phyloP scores from a whole-genome alignment of 1,140 invertebrate species.

The Drosophila sechellia region DNA sequence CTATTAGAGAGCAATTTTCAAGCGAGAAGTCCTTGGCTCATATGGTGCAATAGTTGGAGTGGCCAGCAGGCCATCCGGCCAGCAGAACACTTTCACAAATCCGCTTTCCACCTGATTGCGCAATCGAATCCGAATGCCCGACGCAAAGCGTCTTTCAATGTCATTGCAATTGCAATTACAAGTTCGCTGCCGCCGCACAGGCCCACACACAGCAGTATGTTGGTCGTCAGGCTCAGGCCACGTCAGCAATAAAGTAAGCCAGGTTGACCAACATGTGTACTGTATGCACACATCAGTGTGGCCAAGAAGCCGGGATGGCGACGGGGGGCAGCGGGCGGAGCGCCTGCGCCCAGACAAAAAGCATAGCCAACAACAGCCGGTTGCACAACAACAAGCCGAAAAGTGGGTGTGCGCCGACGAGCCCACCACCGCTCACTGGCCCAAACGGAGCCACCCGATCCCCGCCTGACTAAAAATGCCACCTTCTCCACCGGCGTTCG shows the following conservation, averaged over 20 bases:
- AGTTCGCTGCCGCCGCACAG: conserved; percentile 26
- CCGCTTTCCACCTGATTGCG: conserved; percentile 48
- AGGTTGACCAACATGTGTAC: conserved; percentile 54
- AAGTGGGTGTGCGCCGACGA: conserved; percentile 75
- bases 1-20: conserved; percentile 51
- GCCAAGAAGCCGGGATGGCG: conserved; percentile 5
- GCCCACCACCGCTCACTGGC: conserved; percentile 59
- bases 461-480: not conserved
- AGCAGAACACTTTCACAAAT: conserved; percentile 11
- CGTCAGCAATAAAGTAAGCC: conserved; percentile 29
- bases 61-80: conserved; percentile 14
- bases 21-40: conserved; percentile 44
- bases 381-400: conserved; percentile 62
- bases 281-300: conserved; percentile 15
- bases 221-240: conserved; percentile 53
- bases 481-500: conserved; percentile 1
- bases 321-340: not conserved
- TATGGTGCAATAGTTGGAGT: conserved; percentile 44
- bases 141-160: conserved; percentile 65
- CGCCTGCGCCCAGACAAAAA: conserved; percentile 8
- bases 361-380: conserved; percentile 41
- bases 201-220: conserved; percentile 4
- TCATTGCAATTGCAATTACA: conserved; percentile 71
- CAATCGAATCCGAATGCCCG: conserved; percentile 45
- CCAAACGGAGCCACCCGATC: conserved; percentile 3